Evolutionary conservation across 2,113 vertebrate species (phyloP).

Genomic region (Paedocypris sp.): DNA sequence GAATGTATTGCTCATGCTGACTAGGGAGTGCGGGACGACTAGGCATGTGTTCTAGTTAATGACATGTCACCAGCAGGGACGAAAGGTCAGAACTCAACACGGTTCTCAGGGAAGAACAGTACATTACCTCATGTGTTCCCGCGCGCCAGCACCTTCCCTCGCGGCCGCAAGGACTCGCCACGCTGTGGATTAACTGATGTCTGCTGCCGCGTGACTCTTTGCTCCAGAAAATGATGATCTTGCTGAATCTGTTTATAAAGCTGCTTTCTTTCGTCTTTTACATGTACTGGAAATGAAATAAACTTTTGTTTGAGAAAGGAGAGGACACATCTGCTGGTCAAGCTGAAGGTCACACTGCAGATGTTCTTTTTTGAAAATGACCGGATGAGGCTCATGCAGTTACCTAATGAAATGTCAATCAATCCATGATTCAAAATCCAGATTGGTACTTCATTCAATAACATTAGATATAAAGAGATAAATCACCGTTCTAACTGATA

Average conservation of each 20-base stretch:
- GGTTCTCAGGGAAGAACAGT: constrained; percentile 49
- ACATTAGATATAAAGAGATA: no score
- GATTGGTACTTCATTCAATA: no score
- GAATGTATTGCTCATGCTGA: constrained; percentile 57
- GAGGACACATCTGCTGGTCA: constrained; percentile 37
- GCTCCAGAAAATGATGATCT: constrained; percentile 45
- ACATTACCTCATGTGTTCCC: constrained; percentile 41
- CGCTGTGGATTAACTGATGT: constrained; percentile 60
- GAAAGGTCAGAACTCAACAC: constrained; percentile 61
- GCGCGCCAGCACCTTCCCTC: constrained; percentile 45
- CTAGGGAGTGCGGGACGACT: constrained; percentile 47
- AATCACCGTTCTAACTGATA: no score
- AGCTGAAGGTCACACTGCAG: no score
- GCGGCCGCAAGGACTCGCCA: constrained; percentile 53
- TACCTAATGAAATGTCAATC: no score
- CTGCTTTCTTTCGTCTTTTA: constrained; percentile 51
- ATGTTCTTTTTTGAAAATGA: no score
- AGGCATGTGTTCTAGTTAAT: constrained; percentile 62
- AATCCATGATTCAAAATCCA: no score
- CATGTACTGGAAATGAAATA: constrained; percentile 42
- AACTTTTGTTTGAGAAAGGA: constrained; percentile 42
- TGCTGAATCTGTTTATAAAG: constrained; percentile 59
- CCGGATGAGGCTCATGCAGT: no score
- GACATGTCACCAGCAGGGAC: constrained; percentile 58
- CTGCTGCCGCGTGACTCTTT: constrained; percentile 49